Conservation (phyloP, 2,888 invertebrate species). For the Zonitis immaculata region DNA sequence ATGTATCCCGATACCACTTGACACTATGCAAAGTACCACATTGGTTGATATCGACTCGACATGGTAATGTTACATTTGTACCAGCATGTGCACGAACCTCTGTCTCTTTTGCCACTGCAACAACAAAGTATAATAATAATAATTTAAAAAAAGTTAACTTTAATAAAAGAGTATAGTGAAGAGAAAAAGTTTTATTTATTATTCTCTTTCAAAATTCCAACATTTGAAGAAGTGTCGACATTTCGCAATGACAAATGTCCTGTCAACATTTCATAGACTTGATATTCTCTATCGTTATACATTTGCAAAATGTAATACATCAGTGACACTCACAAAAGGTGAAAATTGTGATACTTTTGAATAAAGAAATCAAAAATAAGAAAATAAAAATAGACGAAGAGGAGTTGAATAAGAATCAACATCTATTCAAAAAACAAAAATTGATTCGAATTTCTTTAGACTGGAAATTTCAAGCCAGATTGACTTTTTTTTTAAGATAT, state of each 20-base stretch:
- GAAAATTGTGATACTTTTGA: not conserved
- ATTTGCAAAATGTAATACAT: not conserved
- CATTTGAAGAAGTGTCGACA: not conserved
- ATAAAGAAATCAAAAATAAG: not conserved
- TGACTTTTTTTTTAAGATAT: not conserved
- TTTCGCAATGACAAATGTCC: not conserved
- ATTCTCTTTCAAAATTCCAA: not conserved
- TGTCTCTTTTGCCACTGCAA: slow-evolving; percentile 48
- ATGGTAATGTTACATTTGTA: slow-evolving; percentile 64
- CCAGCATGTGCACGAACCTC: slow-evolving; percentile 66
- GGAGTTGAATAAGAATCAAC: not conserved
- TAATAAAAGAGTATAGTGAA: too few species aligned
- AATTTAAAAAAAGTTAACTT: too few species aligned
- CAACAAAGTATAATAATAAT: too few species aligned
- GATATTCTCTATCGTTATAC: not conserved
- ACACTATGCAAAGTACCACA: slow-evolving; percentile 78
- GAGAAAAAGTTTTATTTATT: not conserved
- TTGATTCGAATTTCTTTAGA: not conserved
- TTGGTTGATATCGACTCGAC: slow-evolving; percentile 64
- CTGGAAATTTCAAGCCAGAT: not conserved
- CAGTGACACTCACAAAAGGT: not conserved
- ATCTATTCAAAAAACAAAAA: not conserved
- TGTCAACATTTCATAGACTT: not conserved
- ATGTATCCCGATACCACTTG: slow-evolving; percentile 75
- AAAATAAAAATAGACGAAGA: not conserved